These are phyloP conservation scores for Diorhabda elongata DNA, from an alignment of 1,140 invertebrate genomes.

Conservation along the genomic window DNA sequence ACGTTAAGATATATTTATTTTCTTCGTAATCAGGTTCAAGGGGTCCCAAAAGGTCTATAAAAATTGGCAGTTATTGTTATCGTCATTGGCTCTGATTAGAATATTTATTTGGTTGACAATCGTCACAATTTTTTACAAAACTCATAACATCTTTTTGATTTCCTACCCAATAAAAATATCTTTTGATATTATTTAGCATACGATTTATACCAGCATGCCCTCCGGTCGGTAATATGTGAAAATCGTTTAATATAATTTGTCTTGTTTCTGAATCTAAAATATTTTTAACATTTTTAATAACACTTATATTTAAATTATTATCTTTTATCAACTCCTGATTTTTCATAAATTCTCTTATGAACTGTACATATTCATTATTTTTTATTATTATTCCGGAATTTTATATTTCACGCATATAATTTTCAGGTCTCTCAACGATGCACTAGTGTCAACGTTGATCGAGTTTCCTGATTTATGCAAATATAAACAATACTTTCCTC, in stretches of 20 bases:
- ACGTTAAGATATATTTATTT: too few species aligned
- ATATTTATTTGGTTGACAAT: conserved; percentile 27
- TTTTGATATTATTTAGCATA: conserved; percentile 34
- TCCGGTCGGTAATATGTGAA: conserved; percentile 31
- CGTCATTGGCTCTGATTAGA: conserved; percentile 20
- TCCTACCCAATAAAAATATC: conserved; percentile 26
- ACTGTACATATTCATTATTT: conserved; percentile 10
- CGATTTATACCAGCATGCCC: conserved; percentile 33
- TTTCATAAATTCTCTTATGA: conserved; percentile 15
- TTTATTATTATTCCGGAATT: conserved; percentile 25
- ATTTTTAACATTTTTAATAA: conserved; percentile 7
- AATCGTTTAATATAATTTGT: conserved; percentile 34
- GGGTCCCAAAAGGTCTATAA: conserved; percentile 27
- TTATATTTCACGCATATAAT: conserved; percentile 19
- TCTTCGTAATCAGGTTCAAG: neutral
- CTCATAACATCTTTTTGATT: conserved; percentile 15
- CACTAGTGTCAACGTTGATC: conserved; percentile 19
- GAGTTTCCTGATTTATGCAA: conserved; percentile 10
- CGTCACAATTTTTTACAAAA: conserved; percentile 24
- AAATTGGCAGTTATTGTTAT: conserved; percentile 27
- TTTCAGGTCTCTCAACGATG: conserved; percentile 25
- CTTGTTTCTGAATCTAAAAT: conserved; percentile 20
- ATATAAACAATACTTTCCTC: neutral
- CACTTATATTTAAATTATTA: neutral
- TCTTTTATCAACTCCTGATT: neutral